Evolutionary conservation across 2,888 invertebrate species (phyloP).

Genomic region (Willowsia nigromaculata): DNA sequence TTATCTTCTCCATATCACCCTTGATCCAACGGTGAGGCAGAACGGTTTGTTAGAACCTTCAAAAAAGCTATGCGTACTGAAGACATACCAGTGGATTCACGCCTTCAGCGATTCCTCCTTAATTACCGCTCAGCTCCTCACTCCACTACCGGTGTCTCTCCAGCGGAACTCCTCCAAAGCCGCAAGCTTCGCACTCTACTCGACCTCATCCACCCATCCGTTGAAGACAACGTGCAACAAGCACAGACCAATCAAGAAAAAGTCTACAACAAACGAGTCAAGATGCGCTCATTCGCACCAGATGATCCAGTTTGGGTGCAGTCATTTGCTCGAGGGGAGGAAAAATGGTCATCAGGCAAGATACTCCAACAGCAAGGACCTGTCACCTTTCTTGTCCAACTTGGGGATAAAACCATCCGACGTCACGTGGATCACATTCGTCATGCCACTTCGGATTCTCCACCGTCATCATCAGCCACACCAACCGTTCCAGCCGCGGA

Average conservation of each 20-base stretch:
- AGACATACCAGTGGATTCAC: constrained; percentile 42
- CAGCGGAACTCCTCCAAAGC: constrained; percentile 33
- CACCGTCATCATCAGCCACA: background rate
- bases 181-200: constrained; percentile 7
- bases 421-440: too few species aligned
- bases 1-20: constrained; percentile 31
- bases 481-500: background rate
- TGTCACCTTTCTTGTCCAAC: too few species aligned
- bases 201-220: constrained; percentile 26
- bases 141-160: constrained; percentile 48
- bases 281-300: too few species aligned
- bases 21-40: too few species aligned
- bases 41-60: too few species aligned
- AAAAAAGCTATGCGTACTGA: too few species aligned
- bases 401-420: too few species aligned
- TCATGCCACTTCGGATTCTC: background rate
- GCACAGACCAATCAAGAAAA: constrained; percentile 14
- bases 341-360: too few species aligned
- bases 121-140: constrained; percentile 39
- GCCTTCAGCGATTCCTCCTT: constrained; percentile 46
- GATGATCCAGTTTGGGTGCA: too few species aligned
- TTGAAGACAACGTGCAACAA: background rate
- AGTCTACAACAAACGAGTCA: background rate
- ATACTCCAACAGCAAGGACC: too few species aligned
- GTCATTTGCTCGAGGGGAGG: too few species aligned